Evolutionary conservation across 2,888 invertebrate genomes (phyloP), one percentile per base, ranked within the genome.

Genomic region (Bembecia ichneumoniformis): DNA sequence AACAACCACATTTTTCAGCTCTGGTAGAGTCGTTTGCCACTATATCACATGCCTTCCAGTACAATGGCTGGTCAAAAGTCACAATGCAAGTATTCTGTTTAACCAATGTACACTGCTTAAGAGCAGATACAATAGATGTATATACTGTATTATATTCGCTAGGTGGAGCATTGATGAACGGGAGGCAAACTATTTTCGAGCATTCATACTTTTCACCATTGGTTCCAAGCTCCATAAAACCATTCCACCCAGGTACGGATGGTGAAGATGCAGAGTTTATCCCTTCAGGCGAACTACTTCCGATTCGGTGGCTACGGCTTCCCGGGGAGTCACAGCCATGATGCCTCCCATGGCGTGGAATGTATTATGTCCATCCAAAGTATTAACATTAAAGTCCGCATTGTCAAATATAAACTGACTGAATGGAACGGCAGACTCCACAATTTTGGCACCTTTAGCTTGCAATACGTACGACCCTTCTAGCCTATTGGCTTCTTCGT

Each of bases 181-280:
- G 57, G 47, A 58, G 47, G 50, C 53, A 56, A 4, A 35, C 46
- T 44, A 35, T 53, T 54, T 52, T 47, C 53, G 46, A 47, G 55
- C 55, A 53, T 51, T 53, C 16, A 49, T 55, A 55, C 35, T 55
- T 50, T 58, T 48, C 16, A 44, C 51, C 56, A 46, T 10, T 62
- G 49, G 57, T 64, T 55, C 49, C 46, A n/a, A 40, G 55, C 49
- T 59, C 56, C 55, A 60, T 55, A 35, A 35, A 35, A 35, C 64
- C 59, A 56, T 68, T 66, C 66, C 64, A 68, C 55, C 63, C 51
- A 7, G 58, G 56, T 44, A 59, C 35, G n/a, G n/a, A n/a, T n/a
- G 35, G 5, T 35, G 10, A 10, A 4, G 35, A 35, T 35, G 35
- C 35, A 35, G 35, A 10, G 5, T 10, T 10, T 7, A 7, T 35